A percentile compares a stretch with the other conserved stretches of the same genome.
Evolutionary conservation across 2,888 invertebrate genomes (phyloP).

Genomic region (Nysson spinosus): DNA sequence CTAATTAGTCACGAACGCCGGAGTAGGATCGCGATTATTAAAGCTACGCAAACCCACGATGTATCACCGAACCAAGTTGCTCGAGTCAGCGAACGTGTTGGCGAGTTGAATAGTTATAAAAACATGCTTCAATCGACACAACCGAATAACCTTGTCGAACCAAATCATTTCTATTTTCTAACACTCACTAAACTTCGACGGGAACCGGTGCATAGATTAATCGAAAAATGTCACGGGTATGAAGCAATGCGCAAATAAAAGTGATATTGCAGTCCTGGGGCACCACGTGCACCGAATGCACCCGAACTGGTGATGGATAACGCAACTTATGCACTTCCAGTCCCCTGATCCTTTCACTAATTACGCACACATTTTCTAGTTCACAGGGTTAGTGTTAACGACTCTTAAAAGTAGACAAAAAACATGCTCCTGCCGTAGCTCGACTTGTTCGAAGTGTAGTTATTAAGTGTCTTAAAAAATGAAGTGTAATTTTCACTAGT

Average conservation of each 20-base stretch:
- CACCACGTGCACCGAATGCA: neutral
- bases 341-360: neutral
- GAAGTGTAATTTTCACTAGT: too few species aligned
- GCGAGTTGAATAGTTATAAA: too few species aligned
- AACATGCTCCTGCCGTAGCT: too few species aligned
- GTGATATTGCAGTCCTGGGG: neutral
- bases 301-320: too few species aligned
- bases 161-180: constrained; percentile 20
- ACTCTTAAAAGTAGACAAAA: constrained; percentile 26
- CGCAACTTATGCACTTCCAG: neutral
- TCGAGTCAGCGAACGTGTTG: too few species aligned
- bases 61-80: too few species aligned
- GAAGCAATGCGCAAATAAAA: neutral
- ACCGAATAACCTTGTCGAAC: constrained; percentile 31
- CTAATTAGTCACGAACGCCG: constrained; percentile 13
- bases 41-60: constrained; percentile 1
- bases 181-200: constrained; percentile 17
- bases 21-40: constrained; percentile 8
- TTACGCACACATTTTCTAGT: constrained; percentile 15
- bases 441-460: too few species aligned
- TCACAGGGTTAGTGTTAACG: constrained; percentile 46
- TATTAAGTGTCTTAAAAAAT: too few species aligned
- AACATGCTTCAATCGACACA: too few species aligned
- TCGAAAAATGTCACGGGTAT: too few species aligned
- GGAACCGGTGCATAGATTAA: neutral